Evolutionary conservation across 2,888 invertebrate species (phyloP), one percentile per base, ranked within the genome.

Genomic region (Esperia sulphurella): DNA sequence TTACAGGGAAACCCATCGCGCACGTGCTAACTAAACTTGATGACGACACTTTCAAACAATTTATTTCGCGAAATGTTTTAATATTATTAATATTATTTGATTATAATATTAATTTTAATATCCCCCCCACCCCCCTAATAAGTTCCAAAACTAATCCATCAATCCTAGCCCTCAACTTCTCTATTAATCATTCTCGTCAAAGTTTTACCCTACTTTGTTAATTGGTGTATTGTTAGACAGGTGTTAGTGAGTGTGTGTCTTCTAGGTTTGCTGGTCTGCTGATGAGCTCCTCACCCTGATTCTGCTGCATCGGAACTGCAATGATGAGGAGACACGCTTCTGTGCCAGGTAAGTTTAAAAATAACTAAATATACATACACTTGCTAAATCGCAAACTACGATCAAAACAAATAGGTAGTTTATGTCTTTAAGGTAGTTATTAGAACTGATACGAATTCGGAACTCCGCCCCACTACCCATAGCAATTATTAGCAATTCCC

Each of bases 251-350:
- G 83, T 83, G 78, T 78, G 69, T 75, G 71, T 79, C 67, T 67
- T 62, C 54, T 66, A 74, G 74, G 74, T 75, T 58, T 61, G 71
- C 59, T 70, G 67, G 68, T 68, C 68, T 62, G 83, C 79, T 75
- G 82, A 83, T 81, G 78, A 57, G 59, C 71, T 66, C 61, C 68
- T 61, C 50, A 57, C 56, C 65, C 72, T 79, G 78, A 76, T 65
- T 61, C 61, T 60, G 53, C 69, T 48, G 62, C 58, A 31, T 21
- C 41, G 39, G 40, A 35, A 14, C 46, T 56, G 61, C 21, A 21
- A 69, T 56, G 45, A 88, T 88, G 88, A 80, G 78, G 63, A 74
- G 76, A 67, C 85, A 87, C 59, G 68, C 76, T 58, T 73, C 83
- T 55, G 61, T 81, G 61, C 83, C 88, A 88, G 88, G 88, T 87